phyloP scores from a whole-genome alignment of 2,888 invertebrate species.

The Drosophila prolongata region DNA sequence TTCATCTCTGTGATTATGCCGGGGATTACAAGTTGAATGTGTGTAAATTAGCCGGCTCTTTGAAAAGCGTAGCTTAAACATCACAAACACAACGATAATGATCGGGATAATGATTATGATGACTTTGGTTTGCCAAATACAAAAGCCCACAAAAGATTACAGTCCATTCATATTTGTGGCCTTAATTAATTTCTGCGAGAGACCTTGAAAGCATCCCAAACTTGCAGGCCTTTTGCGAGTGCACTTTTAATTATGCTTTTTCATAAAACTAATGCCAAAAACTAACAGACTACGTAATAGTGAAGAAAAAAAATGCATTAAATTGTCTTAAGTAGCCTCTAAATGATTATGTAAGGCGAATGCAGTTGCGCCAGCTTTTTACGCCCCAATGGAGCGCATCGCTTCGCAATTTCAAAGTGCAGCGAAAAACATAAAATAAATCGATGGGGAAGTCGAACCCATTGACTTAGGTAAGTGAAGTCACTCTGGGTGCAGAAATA shows the following conservation, averaged over 20 bases:
- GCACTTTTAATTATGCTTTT: slow-evolving; percentile 64
- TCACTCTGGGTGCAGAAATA: background rate
- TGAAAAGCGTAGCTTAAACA: slow-evolving; percentile 35
- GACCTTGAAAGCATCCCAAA: slow-evolving; percentile 59
- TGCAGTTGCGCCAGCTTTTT: slow-evolving; percentile 63
- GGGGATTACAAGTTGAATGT: slow-evolving; percentile 49
- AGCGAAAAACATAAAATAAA: slow-evolving; percentile 13
- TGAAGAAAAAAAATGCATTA: slow-evolving; percentile 25
- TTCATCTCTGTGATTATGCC: slow-evolving; percentile 24
- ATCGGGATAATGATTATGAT: slow-evolving; percentile 11
- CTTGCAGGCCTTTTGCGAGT: slow-evolving; percentile 30
- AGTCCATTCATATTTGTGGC: slow-evolving; percentile 22
- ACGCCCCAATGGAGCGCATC: slow-evolving; percentile 74
- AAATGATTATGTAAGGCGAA: slow-evolving; percentile 58
- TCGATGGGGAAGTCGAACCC: slow-evolving; percentile 23
- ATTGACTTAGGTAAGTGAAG: slow-evolving; percentile 12
- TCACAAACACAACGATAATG: slow-evolving; percentile 21
- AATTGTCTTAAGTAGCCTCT: slow-evolving; percentile 42
- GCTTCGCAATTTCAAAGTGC: slow-evolving; percentile 30
- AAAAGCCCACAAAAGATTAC: slow-evolving; percentile 46
- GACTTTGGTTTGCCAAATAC: slow-evolving; percentile 25
- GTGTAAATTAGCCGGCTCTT: slow-evolving; percentile 65
- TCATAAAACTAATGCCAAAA: slow-evolving; percentile 24
- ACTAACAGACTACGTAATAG: slow-evolving; percentile 15
- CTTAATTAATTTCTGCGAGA: slow-evolving; percentile 51